Percentiles rank a stretch among this genome's conserved stretches.
Evolutionary conservation across 2,888 invertebrate species (phyloP).

Genomic region (Cryptophagus acutangulus): DNA sequence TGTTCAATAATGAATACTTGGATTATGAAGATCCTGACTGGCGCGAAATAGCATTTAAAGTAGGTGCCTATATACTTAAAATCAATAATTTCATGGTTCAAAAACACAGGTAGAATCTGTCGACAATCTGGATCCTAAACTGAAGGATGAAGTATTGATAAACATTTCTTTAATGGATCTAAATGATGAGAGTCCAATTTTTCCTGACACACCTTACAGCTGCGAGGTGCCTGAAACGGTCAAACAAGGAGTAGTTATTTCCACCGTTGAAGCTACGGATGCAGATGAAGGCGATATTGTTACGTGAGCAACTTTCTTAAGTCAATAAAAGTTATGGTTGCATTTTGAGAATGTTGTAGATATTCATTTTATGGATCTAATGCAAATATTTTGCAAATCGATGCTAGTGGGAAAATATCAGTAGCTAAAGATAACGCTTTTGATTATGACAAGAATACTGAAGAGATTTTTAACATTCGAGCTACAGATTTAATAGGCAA

Average conservation of each 20-base stretch:
- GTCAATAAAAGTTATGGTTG: too few species aligned
- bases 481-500: slow-evolving; percentile 49
- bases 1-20: slow-evolving; percentile 51
- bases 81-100: background rate
- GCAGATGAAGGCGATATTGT: slow-evolving; percentile 55
- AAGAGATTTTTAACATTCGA: slow-evolving; percentile 49
- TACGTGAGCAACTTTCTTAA: slow-evolving; percentile 47
- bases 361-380: background rate
- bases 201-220: slow-evolving; percentile 46
- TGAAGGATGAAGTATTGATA: slow-evolving; percentile 41
- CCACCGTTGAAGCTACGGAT: slow-evolving; percentile 55
- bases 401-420: slow-evolving; percentile 54
- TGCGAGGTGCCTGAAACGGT: slow-evolving; percentile 56
- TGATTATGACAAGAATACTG: slow-evolving; percentile 58
- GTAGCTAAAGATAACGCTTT: slow-evolving; percentile 54
- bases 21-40: slow-evolving; percentile 57
- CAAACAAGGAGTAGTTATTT: slow-evolving; percentile 49
- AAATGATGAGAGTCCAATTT: slow-evolving; percentile 68
- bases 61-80: slow-evolving; percentile 25
- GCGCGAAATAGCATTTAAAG: slow-evolving; percentile 48
- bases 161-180: slow-evolving; percentile 52
- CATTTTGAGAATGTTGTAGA: too few species aligned
- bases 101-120: background rate
- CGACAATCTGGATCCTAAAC: background rate
- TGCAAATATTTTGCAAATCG: slow-evolving; percentile 44